phyloP scores from a whole-genome alignment of 2,888 invertebrate genomes.

The Sphecodes monilicornis region DNA sequence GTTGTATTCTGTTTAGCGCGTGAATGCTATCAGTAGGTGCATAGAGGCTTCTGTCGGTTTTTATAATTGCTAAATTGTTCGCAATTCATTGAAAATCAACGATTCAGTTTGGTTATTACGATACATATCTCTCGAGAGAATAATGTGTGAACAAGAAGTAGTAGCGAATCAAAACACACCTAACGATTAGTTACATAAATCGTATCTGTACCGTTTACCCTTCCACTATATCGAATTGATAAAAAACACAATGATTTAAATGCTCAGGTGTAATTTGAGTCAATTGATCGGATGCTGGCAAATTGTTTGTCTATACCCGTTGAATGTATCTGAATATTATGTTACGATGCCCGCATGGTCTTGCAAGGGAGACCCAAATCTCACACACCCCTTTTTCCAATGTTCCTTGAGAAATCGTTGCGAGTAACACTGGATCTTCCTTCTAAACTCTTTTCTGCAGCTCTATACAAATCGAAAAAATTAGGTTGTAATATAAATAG shows the following conservation, averaged over 20 bases:
- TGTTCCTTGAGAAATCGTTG: conserved; percentile 24
- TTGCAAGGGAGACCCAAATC: conserved; percentile 47
- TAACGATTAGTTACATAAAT: conserved; percentile 10
- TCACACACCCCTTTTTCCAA: conserved; percentile 25
- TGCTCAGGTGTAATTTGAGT: conserved; percentile 66
- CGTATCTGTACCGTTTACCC: background rate
- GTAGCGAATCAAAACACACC: background rate
- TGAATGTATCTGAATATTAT: conserved; percentile 67
- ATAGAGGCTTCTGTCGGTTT: background rate
- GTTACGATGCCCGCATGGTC: conserved; percentile 73
- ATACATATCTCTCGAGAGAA: background rate
- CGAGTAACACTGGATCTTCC: background rate
- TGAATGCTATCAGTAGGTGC: too few species aligned
- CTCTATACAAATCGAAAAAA: background rate
- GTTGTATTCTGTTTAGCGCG: background rate
- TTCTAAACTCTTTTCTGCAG: background rate
- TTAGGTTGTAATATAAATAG: background rate
- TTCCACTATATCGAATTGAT: background rate
- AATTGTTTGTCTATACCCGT: conserved; percentile 69
- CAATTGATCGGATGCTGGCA: conserved; percentile 64
- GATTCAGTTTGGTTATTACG: background rate
- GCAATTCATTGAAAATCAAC: background rate
- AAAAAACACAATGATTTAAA: conserved; percentile 22
- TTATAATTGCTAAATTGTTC: background rate
- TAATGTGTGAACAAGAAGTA: conserved; percentile 10